These are phyloP conservation scores for Macrophya alboannulata DNA, from an alignment of 2,888 invertebrate species.

Conservation along the genomic window DNA sequence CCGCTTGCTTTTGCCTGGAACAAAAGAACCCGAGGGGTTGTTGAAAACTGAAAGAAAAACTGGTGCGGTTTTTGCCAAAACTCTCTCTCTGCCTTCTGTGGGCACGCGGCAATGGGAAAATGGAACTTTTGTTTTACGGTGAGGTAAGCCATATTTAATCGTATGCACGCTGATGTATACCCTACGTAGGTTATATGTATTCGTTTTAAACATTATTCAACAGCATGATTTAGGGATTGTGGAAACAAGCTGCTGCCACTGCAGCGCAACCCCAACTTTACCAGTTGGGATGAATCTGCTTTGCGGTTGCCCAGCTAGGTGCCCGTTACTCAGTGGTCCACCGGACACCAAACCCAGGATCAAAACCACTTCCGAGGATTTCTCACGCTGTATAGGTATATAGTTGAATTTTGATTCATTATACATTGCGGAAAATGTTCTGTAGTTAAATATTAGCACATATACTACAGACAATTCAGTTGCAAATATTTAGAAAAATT, in stretches of 20 bases:
- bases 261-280: constrained; percentile 19
- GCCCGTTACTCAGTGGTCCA: constrained; percentile 31
- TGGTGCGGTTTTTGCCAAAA: background rate
- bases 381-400: background rate
- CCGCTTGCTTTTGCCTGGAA: constrained; percentile 83
- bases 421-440: background rate
- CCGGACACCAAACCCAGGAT: constrained; percentile 7
- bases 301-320: constrained; percentile 25
- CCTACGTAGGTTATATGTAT: background rate
- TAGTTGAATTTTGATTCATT: constrained; percentile 9
- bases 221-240: constrained; percentile 45
- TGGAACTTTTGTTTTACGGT: background rate
- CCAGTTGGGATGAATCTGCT: constrained; percentile 33
- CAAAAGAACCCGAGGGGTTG: constrained; percentile 51
- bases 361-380: constrained; percentile 29
- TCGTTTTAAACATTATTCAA: constrained; percentile 41
- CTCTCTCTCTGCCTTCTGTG: too few species aligned
- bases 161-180: background rate
- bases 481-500: background rate
- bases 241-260: constrained; percentile 46
- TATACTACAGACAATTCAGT: background rate
- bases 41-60: constrained; percentile 14
- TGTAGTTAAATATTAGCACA: background rate
- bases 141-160: background rate
- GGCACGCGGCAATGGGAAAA: background rate